These are phyloP conservation scores for Botia almorhae DNA, from an alignment of 2,797 vertebrate genomes.

Conservation along the genomic window DNA sequence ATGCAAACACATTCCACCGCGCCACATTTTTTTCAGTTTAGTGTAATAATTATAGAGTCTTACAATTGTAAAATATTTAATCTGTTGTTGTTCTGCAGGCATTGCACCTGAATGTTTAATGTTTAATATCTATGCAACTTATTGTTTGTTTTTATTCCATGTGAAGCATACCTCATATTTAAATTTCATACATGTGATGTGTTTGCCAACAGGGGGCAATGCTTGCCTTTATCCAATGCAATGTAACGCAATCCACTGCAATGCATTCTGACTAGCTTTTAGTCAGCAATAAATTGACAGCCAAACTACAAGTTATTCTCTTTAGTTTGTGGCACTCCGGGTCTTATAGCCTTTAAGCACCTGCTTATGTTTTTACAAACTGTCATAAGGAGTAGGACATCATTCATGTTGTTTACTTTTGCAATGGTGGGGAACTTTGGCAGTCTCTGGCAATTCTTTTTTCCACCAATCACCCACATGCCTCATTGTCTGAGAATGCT, in stretches of 20 bases:
- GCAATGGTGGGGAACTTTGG: background rate
- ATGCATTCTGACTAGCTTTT: slow-evolving; percentile 38
- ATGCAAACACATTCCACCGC: slow-evolving; percentile 52
- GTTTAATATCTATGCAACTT: slow-evolving; percentile 17
- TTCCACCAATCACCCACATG: slow-evolving; percentile 2
- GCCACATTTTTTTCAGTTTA: background rate
- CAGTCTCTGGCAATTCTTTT: background rate
- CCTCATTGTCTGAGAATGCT: slow-evolving; percentile 4
- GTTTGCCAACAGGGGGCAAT: slow-evolving; percentile 68
- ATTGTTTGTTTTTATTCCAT: slow-evolving; percentile 20
- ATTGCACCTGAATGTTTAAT: slow-evolving; percentile 45
- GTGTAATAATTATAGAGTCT: slow-evolving; percentile 56
- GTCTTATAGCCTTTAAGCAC: background rate
- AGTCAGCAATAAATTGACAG: slow-evolving; percentile 54
- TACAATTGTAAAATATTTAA: slow-evolving; percentile 46
- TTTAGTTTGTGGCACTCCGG: background rate
- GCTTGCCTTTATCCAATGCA: slow-evolving; percentile 46
- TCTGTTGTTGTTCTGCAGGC: slow-evolving; percentile 4
- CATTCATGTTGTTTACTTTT: background rate
- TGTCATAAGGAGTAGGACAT: too few species aligned
- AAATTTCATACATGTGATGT: slow-evolving; percentile 36
- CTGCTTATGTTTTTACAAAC: background rate
- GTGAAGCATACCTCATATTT: slow-evolving; percentile 24
- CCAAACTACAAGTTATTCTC: slow-evolving; percentile 34
- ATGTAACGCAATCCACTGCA: slow-evolving; percentile 29